Base-by-base conservation (phyloP, 2,888 invertebrate genomes). In the Biston betularia region DNA sequence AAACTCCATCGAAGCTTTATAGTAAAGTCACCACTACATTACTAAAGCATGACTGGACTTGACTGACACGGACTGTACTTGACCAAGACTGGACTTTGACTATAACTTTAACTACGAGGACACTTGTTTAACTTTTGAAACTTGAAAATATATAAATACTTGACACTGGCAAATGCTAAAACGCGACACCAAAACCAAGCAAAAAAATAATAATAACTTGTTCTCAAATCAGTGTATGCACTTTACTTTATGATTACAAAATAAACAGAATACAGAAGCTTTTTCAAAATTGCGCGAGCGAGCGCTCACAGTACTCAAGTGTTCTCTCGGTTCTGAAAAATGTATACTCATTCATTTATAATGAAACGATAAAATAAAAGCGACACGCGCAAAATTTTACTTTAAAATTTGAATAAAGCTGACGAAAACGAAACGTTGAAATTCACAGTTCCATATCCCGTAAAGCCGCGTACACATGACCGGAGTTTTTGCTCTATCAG, bases 401-500 rank as follows among this genome's bases (percentile, higher is more conserved):
- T 69, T 68, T 62, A 62, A 73, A 72, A 74, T 68, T 65, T 70
- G 67, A 71, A 74, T 74, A 70, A 63, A 71, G 67, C 71, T 67
- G 67, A 70, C 65, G 71, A 67, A 64, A 68, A 65, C 60, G 69
- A 63, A 72, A 65, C 57, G 69, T 68, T 66, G 60, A 74, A 56
- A 67, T 70, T 68, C 60, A 46, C 68, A 73, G 70, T 72, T 68
- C 68, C 72, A 76, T 73, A 72, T 69, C 68, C 73, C 54, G 63
- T 68, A 72, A 72, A 68, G 71, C 71, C 72, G 59, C 54, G 64
- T 73, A 65, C 75, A 78, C 71, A 79, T 77, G 73, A 76, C 71
- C 72, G 75, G 69, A 54, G 69, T 75, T 72, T 75, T 70, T 62
- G 74, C 63, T 69, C 70, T 78, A 74, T 77, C 77, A 77, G 75